Evolutionary conservation across 2,797 vertebrate genomes (phyloP).

Genomic region (Ispidina lecontei): DNA sequence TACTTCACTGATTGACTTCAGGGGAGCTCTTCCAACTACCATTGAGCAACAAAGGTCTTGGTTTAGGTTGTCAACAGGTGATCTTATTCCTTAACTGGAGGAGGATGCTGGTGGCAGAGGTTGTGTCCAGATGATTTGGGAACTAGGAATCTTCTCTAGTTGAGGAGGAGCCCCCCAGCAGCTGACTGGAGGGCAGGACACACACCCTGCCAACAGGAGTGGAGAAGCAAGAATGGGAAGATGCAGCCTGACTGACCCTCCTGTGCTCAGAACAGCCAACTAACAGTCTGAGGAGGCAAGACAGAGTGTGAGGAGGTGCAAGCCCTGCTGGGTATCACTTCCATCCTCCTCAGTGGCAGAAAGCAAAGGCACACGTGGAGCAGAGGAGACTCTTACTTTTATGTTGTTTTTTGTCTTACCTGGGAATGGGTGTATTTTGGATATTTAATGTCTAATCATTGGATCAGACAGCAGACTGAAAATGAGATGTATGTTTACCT

Average conservation of each 20-base stretch:
- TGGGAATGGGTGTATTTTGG: not conserved
- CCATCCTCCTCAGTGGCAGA: not conserved
- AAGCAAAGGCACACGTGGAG: not conserved
- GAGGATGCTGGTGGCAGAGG: not conserved
- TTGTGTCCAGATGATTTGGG: not conserved
- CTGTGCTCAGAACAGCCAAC: not conserved
- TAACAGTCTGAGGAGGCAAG: not conserved
- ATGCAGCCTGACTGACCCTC: not conserved
- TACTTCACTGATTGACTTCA: not conserved
- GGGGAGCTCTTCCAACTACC: not conserved
- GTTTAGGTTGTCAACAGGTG: not conserved
- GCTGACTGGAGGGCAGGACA: not conserved
- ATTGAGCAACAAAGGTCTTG: not conserved
- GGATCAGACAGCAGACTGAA: not conserved
- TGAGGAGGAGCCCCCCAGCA: fast-evolving
- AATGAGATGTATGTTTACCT: not conserved
- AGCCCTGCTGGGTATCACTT: not conserved
- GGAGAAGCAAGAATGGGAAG: not conserved
- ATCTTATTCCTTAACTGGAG: not conserved
- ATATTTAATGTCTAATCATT: not conserved
- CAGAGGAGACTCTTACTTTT: not conserved
- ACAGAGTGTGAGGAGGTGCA: not conserved
- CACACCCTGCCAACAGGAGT: not conserved
- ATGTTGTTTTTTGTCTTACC: not conserved
- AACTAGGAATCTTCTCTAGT: not conserved